A percentile compares a stretch with the other conserved stretches of the same genome.
phyloP scores from a whole-genome alignment of 2,113 vertebrate species.

The Charina bottae region DNA sequence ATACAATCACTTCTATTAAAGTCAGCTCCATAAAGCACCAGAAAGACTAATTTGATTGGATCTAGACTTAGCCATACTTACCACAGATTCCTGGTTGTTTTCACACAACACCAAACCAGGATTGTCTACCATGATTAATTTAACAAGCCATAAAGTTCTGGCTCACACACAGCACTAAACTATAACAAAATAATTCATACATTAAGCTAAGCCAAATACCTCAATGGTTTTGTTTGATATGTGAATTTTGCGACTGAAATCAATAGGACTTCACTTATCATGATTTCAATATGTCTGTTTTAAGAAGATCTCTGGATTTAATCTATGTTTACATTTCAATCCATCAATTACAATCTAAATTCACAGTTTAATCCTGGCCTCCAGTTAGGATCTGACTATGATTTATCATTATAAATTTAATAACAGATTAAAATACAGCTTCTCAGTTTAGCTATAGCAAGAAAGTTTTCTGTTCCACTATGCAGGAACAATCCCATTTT shows the following conservation, averaged over 20 bases:
- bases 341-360: not conserved
- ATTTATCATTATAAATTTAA: not conserved
- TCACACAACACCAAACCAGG: not conserved
- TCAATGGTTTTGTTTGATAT: not conserved
- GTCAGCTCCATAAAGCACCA: not conserved
- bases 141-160: not conserved
- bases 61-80: not conserved
- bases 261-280: not conserved
- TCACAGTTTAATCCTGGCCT: not conserved
- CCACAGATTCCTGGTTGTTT: not conserved
- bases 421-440: not conserved
- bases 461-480: too few species aligned
- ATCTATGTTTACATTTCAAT: not conserved
- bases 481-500: not conserved
- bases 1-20: not conserved
- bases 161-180: not conserved
- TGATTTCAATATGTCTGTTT: not conserved
- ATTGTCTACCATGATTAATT: not conserved
- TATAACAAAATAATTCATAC: not conserved
- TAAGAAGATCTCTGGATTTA: not conserved
- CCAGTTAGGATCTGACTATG: not conserved
- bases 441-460: not conserved
- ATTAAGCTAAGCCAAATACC: not conserved
- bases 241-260: not conserved
- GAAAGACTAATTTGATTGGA: not conserved